Conservation (phyloP, 2,888 invertebrate species). For the Arrhopalites spinosus region DNA sequence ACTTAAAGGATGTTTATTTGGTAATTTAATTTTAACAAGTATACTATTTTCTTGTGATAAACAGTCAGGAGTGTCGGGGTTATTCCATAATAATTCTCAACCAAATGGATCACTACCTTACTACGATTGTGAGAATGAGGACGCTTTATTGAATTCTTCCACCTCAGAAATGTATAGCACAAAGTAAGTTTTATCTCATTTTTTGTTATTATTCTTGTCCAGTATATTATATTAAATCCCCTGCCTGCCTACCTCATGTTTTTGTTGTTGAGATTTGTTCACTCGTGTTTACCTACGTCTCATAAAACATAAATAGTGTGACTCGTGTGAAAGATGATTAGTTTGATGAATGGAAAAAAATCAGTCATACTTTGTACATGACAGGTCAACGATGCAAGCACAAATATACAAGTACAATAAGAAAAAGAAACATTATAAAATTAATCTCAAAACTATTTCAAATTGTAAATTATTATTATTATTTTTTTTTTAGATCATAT, state of each 20-base stretch:
- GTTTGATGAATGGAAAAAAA: not conserved
- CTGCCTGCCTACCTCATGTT: not conserved
- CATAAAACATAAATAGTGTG: not conserved
- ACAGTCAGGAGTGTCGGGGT: not conserved
- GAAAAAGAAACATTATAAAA: too few relatives aligned
- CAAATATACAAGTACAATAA: not conserved
- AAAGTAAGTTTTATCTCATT: not conserved
- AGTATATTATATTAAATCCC: not conserved
- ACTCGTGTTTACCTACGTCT: not conserved
- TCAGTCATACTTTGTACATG: not conserved
- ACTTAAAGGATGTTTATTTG: not conserved
- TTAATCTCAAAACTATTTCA: too few relatives aligned
- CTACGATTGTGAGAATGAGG: not conserved
- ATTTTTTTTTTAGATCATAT: not conserved
- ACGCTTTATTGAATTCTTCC: not conserved
- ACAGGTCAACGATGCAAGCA: not conserved
- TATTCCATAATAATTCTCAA: not conserved
- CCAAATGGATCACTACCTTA: not conserved
- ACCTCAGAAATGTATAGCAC: too few relatives aligned
- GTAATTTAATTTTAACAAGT: not conserved
- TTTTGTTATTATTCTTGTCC: conserved; percentile 3
- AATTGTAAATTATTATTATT: not conserved
- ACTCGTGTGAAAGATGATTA: not conserved
- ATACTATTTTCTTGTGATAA: too few relatives aligned
- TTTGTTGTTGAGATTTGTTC: not conserved